Percentiles rank a stretch among this genome's conserved stretches.
phyloP scores from a whole-genome alignment of 2,888 invertebrate genomes.

The Hirudinaria manillensis region DNA sequence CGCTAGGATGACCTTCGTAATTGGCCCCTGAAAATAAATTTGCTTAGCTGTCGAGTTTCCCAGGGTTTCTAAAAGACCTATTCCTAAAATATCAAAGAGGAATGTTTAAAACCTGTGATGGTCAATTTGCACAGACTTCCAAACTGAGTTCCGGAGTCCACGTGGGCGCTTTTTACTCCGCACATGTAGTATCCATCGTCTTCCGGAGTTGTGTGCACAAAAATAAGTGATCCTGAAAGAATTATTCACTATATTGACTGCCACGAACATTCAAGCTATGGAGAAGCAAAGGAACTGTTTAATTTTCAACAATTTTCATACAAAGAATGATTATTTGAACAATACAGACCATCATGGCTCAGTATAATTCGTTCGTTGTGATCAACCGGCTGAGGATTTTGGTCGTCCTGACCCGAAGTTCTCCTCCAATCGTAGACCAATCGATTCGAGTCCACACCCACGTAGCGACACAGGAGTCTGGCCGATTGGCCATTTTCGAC shows the following conservation, averaged over 20 bases:
- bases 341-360: constrained; percentile 23
- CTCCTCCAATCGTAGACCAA: constrained; percentile 26
- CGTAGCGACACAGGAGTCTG: neutral
- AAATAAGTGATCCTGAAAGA: constrained; percentile 32
- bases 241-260: neutral
- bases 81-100: too few species aligned
- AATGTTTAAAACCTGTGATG: neutral
- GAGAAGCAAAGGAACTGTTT: too few species aligned
- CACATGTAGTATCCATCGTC: constrained; percentile 34
- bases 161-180: constrained; percentile 28
- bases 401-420: constrained; percentile 23
- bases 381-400: constrained; percentile 14
- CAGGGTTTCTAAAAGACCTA: too few species aligned
- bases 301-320: too few species aligned
- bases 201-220: constrained; percentile 21
- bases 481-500: constrained; percentile 11
- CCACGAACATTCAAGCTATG: neutral
- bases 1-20: neutral
- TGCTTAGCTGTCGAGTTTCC: too few species aligned
- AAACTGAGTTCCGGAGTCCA: constrained; percentile 21
- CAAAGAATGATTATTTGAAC: too few species aligned
- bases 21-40: too few species aligned
- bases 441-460: neutral
- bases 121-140: constrained; percentile 24
- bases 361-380: constrained; percentile 25